Evolutionary conservation across 2,888 invertebrate genomes (phyloP).

Genomic region (Ligdia adustata): DNA sequence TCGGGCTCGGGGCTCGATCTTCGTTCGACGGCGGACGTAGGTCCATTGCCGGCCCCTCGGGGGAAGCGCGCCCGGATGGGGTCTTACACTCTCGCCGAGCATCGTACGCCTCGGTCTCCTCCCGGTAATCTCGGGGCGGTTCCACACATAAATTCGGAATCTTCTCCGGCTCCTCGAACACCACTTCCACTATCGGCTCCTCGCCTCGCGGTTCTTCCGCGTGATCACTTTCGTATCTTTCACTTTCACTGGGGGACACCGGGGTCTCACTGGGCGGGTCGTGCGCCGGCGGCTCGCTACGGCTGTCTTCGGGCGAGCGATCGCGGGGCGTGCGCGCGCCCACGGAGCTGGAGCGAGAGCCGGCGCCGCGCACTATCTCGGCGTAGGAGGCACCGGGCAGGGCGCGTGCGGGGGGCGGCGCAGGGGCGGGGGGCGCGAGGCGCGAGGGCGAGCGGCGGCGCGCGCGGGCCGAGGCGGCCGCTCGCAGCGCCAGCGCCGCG

Average conservation of each 20-base stretch:
- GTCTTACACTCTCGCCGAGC: background rate
- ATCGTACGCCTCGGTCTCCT: constrained; percentile 31
- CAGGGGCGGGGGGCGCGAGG: constrained; percentile 30
- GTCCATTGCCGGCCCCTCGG: constrained; percentile 26
- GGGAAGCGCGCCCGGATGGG: constrained; percentile 13
- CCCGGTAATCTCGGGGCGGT: constrained; percentile 41
- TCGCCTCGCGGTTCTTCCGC: constrained; percentile 23
- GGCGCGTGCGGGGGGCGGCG: constrained; percentile 85
- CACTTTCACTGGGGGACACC: constrained; percentile 70
- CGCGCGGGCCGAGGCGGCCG: constrained; percentile 83
- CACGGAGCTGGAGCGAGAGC: constrained; percentile 66
- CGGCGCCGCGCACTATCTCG: constrained; percentile 88
- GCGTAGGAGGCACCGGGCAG: constrained; percentile 91
- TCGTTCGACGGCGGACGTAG: constrained; percentile 43
- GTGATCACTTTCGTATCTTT: constrained; percentile 52
- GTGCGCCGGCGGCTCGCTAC: constrained; percentile 41
- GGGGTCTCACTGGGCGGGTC: constrained; percentile 47
- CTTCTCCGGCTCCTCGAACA: constrained; percentile 19
- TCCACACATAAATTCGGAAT: constrained; percentile 40
- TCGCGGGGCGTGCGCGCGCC: constrained; percentile 51
- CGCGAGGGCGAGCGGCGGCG: constrained; percentile 42
- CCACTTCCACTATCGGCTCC: constrained; percentile 26
- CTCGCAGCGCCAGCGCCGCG: constrained; percentile 79
- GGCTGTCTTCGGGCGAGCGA: constrained; percentile 49
- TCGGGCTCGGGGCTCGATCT: constrained; percentile 57